phyloP scores from a whole-genome alignment of 2,888 invertebrate genomes.

The Drosophila phalerata region DNA sequence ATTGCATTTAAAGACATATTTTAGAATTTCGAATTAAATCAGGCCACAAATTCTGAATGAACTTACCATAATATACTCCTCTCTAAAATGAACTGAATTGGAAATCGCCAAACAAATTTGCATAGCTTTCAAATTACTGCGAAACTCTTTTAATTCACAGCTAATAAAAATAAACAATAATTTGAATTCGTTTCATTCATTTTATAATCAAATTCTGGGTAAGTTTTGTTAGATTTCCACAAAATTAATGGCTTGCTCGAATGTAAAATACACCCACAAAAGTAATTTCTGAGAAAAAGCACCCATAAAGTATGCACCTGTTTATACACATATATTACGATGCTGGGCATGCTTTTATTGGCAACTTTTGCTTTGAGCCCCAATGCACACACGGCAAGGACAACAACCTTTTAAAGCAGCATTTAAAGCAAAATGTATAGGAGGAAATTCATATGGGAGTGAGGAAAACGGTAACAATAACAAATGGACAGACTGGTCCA shows the following conservation, averaged over 20 bases:
- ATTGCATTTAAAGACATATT: too few species aligned
- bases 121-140: neutral
- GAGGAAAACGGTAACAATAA: conserved; percentile 28
- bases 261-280: conserved; percentile 14
- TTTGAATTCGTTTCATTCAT: conserved; percentile 11
- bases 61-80: neutral
- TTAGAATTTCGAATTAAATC: neutral
- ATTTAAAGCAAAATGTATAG: conserved; percentile 29
- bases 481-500: conserved; percentile 22
- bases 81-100: neutral
- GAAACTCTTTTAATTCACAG: conserved; percentile 5
- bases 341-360: conserved; percentile 7
- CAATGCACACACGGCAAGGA: conserved; percentile 17
- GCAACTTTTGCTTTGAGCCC: neutral
- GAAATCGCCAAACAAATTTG: neutral
- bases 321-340: conserved; percentile 6
- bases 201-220: neutral
- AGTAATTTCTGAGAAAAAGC: conserved; percentile 16
- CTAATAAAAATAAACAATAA: conserved; percentile 7
- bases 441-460: neutral
- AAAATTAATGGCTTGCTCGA: conserved; percentile 20
- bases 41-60: neutral
- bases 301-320: conserved; percentile 48
- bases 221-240: neutral
- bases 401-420: conserved; percentile 40